Evolutionary conservation across 2,888 invertebrate genomes (phyloP), one percentile per base, ranked within the genome.

Genomic region (Agrotis puta): DNA sequence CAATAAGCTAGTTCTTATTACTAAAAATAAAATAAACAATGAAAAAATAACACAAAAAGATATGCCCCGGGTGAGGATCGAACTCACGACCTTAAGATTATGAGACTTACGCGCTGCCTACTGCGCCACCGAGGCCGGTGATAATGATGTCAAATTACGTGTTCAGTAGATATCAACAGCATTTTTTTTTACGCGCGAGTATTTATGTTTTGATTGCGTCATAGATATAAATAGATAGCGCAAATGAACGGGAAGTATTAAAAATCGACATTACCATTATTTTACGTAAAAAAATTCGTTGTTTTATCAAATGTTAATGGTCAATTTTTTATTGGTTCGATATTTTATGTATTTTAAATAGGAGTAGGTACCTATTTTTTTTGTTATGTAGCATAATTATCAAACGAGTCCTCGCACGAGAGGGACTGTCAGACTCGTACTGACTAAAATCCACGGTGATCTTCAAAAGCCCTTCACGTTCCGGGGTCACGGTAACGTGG

Each of bases 41-140:
- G 3, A 5, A 51, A 66, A 61, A 64, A n/a, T 33, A 14, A 57
- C 67, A 75, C 71, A 78, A 84, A 81, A 85, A 84, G 57, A 66
- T 69, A 0, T 82, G 80, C 84, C 81, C 85, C 85, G 84, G 85
- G 85, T 84, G 84, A 85, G 85, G 85, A 85, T 85, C 85, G 85
- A 85, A 84, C 85, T 84, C 85, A 84, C 98, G 98, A 98, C 98
- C 98, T 98, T 98, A 97, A 98, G 98, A 98, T 98, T 98, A 98
- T 98, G 98, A 98, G 98, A 98, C 98, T 98, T 97, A 98, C 98
- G 98, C 98, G 98, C 98, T 98, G 97, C 98, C 98, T 97, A 97
- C 98, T 98, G 98, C 98, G 97, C 98, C 97, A 97, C 97, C 97
- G 97, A 97, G 97, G 97, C 97, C 53, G 68, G 74, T 85, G 45